Evolutionary conservation across 2,113 vertebrate genomes (phyloP).

Genomic region (Marmota monax): DNA sequence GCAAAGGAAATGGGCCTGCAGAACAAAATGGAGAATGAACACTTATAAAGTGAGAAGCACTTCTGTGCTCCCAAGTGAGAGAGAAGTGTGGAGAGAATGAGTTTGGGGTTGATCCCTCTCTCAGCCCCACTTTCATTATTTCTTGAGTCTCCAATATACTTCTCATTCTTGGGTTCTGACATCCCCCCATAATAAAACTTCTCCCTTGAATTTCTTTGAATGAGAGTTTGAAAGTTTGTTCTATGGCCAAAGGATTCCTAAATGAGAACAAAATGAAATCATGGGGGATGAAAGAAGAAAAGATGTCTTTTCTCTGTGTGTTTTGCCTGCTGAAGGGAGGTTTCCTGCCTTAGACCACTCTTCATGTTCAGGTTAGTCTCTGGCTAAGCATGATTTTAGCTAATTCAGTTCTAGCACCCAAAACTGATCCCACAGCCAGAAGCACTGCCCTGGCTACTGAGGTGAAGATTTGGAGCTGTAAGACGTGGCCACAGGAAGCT

Average conservation of each 20-base stretch:
- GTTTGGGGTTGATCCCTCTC: neutral
- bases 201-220: slow-evolving; percentile 14
- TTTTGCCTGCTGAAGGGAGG: neutral
- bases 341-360: neutral
- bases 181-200: neutral
- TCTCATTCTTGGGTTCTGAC: slow-evolving; percentile 19
- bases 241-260: neutral
- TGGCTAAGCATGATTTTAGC: neutral
- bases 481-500: neutral
- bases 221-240: slow-evolving; percentile 21
- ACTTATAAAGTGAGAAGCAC: neutral
- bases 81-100: neutral
- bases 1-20: neutral
- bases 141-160: slow-evolving; percentile 9
- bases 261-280: neutral
- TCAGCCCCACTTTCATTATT: neutral
- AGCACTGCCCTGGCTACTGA: neutral
- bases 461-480: rapidly evolving
- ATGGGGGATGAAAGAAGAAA: neutral
- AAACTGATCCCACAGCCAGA: neutral
- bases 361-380: neutral
- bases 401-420: neutral
- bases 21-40: neutral
- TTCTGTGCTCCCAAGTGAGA: neutral
- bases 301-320: neutral